Evolutionary conservation across 2,797 vertebrate genomes (phyloP).

Genomic region (Limnodromus scolopaceus): DNA sequence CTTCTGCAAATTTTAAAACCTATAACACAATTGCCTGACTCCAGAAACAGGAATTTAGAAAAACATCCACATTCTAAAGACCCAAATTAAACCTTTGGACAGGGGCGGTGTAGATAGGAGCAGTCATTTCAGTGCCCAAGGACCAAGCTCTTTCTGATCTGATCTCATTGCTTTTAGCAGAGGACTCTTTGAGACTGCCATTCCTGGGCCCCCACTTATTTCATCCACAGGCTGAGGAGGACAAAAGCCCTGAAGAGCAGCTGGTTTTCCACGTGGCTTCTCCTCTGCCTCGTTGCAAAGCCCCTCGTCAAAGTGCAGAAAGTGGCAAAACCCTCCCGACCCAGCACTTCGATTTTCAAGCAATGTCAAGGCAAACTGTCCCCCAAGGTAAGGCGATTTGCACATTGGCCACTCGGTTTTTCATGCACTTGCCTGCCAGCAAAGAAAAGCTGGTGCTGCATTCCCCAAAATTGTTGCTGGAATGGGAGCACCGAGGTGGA

Average conservation of each 20-base stretch:
- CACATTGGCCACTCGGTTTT: background rate
- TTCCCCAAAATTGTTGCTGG: background rate
- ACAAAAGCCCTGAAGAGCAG: background rate
- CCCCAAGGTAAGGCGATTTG: background rate
- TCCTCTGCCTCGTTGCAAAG: background rate
- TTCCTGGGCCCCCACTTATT: background rate
- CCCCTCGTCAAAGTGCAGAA: background rate
- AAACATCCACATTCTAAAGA: background rate
- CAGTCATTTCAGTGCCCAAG: rapidly evolving
- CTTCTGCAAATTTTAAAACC: background rate
- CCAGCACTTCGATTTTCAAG: background rate
- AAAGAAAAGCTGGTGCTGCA: background rate
- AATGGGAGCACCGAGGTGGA: background rate
- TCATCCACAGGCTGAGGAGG: background rate
- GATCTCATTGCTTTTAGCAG: background rate
- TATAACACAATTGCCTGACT: background rate
- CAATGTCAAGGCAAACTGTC: background rate
- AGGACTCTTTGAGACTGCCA: background rate
- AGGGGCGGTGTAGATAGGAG: background rate
- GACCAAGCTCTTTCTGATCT: background rate
- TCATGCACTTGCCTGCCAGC: background rate
- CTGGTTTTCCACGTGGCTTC: background rate
- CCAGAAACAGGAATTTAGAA: background rate
- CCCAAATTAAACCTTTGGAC: background rate
- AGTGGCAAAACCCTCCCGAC: background rate